phyloP scores from a whole-genome alignment of 2,113 vertebrate genomes.

The Stegostoma tigrinum region DNA sequence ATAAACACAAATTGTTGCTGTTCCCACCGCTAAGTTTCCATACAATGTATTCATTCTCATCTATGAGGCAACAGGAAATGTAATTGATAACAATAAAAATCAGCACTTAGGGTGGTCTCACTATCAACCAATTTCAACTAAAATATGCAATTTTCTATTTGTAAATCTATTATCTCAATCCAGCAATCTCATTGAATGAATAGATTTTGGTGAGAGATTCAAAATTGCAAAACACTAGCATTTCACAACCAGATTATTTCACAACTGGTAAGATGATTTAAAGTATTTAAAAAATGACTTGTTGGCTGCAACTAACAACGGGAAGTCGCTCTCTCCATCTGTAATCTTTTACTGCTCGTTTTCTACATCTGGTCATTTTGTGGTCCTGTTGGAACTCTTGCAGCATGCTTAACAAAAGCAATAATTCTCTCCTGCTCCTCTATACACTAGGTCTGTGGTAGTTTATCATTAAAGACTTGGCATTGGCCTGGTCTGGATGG shows the following conservation, averaged over 20 bases:
- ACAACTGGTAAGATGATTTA: not conserved
- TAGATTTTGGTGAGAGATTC: too few relatives aligned
- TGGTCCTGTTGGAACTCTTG: slow-evolving; percentile 17
- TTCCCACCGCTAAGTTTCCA: too few relatives aligned
- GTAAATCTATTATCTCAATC: too few relatives aligned
- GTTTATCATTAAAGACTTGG: slow-evolving; percentile 15
- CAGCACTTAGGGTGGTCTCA: not conserved
- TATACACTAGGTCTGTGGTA: not conserved
- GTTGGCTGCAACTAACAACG: not conserved
- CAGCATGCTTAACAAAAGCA: not conserved
- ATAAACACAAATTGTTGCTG: not conserved
- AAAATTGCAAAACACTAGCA: not conserved
- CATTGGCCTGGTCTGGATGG: not conserved
- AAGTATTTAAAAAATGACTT: not conserved
- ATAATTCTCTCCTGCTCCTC: not conserved
- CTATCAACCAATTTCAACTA: not conserved
- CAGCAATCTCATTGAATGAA: not conserved
- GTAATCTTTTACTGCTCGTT: not conserved
- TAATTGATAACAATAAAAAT: not conserved
- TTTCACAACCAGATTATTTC: not conserved
- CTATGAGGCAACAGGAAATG: not conserved
- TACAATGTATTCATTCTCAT: too few relatives aligned
- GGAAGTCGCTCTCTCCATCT: not conserved
- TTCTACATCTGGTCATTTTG: not conserved
- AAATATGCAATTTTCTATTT: not conserved